Evolutionary conservation across 2,888 invertebrate genomes (phyloP).

Genomic region (Caenorhabditis angaria): DNA sequence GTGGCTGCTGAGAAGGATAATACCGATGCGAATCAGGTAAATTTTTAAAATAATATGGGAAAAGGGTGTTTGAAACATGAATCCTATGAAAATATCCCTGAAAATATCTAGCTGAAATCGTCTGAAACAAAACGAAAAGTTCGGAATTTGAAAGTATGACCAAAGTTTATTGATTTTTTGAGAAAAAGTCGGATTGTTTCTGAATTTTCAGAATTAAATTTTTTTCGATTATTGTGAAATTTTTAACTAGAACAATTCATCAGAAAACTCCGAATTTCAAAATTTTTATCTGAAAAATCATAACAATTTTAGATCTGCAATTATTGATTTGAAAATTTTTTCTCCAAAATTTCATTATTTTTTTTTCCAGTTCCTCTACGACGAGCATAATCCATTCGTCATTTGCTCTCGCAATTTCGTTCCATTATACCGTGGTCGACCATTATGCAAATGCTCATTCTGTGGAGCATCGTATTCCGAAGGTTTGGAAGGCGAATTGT

Average conservation of each 20-base stretch:
- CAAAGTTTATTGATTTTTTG: too few relatives aligned
- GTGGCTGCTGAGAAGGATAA: slow-evolving; percentile 65
- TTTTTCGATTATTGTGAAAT: background rate
- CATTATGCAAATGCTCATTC: slow-evolving; percentile 81
- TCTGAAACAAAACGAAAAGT: too few relatives aligned
- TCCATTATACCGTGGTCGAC: slow-evolving; percentile 82
- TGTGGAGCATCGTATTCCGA: slow-evolving; percentile 85
- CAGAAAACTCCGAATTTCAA: too few relatives aligned
- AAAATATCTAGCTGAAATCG: too few relatives aligned
- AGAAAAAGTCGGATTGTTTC: too few relatives aligned
- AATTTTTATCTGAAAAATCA: too few relatives aligned
- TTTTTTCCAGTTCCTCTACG: slow-evolving; percentile 79
- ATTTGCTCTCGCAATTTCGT: slow-evolving; percentile 90
- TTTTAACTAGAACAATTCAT: background rate
- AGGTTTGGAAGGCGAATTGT: slow-evolving; percentile 76
- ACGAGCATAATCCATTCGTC: slow-evolving; percentile 96
- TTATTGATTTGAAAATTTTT: too few relatives aligned
- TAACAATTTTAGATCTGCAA: too few relatives aligned
- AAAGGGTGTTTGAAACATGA: too few relatives aligned
- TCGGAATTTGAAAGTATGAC: too few relatives aligned
- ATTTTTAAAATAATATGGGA: too few relatives aligned
- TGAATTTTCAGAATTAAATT: background rate
- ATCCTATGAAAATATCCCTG: too few relatives aligned
- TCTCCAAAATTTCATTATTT: background rate
- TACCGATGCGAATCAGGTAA: slow-evolving; percentile 57